Evolutionary conservation across 2,888 invertebrate genomes (phyloP), one percentile per base, ranked within the genome.

Genomic region (Sthenelais limicola): DNA sequence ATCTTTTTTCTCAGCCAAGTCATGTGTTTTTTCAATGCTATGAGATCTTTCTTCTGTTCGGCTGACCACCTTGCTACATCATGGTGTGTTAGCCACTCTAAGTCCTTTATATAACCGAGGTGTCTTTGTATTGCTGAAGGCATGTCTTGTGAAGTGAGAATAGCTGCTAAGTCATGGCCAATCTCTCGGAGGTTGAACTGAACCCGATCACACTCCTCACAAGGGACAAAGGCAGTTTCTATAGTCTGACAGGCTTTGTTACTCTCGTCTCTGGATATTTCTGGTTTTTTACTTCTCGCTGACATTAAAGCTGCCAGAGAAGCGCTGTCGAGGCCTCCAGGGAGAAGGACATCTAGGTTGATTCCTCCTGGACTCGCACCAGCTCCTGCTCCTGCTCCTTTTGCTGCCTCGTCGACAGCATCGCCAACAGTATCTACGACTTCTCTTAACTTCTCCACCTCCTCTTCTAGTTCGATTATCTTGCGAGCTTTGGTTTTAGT

Each of bases 151-250:
- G 80, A 79, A 67, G 83, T 78, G 74, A 86, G 87, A 18, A 85
- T 76, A 24, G 80, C 77, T 0, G 83, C 78, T 9, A 87, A 76
- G 21, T 78, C 70, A 24, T 84, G 83, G 0, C 85, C 85, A 33
- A 83, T 79, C 68, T 82, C 81, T 21, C 82, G 76, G 68, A 87
- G 80, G 77, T 80, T 81, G 54, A 79, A 81, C 79, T 88, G 88
- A n/a, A 85, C 84, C 18, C 82, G 69, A 49, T 81, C 80, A 77
- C 88, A 88, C 0, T 85, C 80, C 71, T 87, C 86, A 80, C 88
- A 88, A 4, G 87, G 86, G 0, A 85, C 83, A 79, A 88, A 87
- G 0, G 86, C 84, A 3, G 88, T 86, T 74, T 88, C 88, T 18
- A 80, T 77, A n/a, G 88, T 88, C 80, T 88, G 88, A 66, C 81